phyloP scores from a whole-genome alignment of 2,113 vertebrate species.

The Azemiops feae region DNA sequence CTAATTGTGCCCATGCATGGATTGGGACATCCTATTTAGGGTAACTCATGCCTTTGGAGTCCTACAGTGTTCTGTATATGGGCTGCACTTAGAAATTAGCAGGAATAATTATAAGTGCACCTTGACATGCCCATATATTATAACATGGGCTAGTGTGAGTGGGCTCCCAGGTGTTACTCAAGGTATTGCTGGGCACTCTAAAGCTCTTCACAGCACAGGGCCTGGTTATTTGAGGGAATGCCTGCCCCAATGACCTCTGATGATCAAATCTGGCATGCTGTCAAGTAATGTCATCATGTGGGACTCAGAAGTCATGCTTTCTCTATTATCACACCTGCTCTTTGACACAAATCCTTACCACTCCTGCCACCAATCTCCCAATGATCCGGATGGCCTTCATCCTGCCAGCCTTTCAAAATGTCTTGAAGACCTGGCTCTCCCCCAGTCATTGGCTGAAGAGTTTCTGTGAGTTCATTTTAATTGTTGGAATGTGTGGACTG shows the following conservation, averaged over 20 bases:
- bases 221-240: neutral
- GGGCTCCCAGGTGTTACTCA: neutral
- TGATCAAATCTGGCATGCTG: neutral
- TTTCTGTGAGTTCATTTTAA: neutral
- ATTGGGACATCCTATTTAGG: neutral
- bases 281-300: neutral
- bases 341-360: neutral
- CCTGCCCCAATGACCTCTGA: neutral
- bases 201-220: neutral
- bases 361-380: neutral
- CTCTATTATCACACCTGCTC: neutral
- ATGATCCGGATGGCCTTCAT: neutral
- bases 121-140: neutral
- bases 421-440: neutral
- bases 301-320: neutral
- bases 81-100: neutral
- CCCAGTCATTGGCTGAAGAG: neutral
- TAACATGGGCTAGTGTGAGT: neutral
- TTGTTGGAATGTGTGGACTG: neutral
- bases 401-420: neutral
- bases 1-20: neutral
- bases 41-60: neutral
- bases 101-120: neutral
- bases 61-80: neutral
- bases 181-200: neutral